phyloP scores from a whole-genome alignment of 2,888 invertebrate genomes.

The Drosophila flavopinicola region DNA sequence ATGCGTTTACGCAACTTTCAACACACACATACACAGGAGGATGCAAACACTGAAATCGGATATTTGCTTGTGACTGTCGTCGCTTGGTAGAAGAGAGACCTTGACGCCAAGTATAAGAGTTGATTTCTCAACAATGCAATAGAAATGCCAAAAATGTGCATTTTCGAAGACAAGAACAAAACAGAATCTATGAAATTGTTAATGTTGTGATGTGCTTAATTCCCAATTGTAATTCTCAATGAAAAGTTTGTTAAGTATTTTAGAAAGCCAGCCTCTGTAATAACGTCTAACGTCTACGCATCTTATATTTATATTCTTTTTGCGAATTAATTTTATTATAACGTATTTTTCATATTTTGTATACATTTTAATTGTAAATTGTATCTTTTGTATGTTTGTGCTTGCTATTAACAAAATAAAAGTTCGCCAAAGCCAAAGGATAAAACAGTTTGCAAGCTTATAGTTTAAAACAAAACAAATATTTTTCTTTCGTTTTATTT shows the following conservation, averaged over 20 bases:
- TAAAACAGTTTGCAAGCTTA: constrained; percentile 4
- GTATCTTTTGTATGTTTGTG: constrained; percentile 52
- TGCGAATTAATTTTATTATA: constrained; percentile 38
- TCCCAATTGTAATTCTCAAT: constrained; percentile 24
- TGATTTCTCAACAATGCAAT: constrained; percentile 46
- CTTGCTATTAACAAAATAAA: constrained; percentile 68
- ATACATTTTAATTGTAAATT: constrained; percentile 67
- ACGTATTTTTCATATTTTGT: constrained; percentile 63
- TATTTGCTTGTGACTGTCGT: constrained; percentile 88
- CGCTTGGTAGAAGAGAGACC: constrained; percentile 85
- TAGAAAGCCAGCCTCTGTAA: constrained; percentile 22
- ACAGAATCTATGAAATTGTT: constrained; percentile 36
- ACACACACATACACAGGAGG: constrained; percentile 86
- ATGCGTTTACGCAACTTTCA: constrained; percentile 29
- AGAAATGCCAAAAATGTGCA: constrained; percentile 66
- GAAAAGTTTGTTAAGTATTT: constrained; percentile 28
- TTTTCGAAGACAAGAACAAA: constrained; percentile 39
- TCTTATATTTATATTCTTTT: constrained; percentile 7
- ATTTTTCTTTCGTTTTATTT: constrained; percentile 49
- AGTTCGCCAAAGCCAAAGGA: constrained; percentile 38
- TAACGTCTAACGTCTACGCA: constrained; percentile 45
- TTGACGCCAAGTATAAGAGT: constrained; percentile 13
- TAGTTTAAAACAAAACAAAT: constrained; percentile 29
- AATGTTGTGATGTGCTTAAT: constrained; percentile 49
- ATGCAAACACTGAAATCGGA: constrained; percentile 87